Conservation (phyloP, 2,888 invertebrate genomes). For the Alitta virens region DNA sequence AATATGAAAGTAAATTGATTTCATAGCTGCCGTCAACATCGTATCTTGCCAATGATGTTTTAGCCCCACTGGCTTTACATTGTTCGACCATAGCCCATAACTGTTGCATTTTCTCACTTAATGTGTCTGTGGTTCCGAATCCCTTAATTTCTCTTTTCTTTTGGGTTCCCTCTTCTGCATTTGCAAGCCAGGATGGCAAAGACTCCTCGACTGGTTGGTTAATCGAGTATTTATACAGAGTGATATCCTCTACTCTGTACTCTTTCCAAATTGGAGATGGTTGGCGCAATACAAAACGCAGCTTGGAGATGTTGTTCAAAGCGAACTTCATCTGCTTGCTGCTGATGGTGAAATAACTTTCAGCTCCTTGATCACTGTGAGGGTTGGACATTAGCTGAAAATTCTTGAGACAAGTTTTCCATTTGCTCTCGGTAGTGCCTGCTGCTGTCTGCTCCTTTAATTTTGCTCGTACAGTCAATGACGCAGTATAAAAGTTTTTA, state of each 20-base stretch:
- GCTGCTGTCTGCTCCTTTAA: neutral
- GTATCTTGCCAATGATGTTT: neutral
- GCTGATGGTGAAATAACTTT: slow-evolving; percentile 43
- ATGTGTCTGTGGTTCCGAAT: neutral
- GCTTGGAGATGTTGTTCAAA: slow-evolving; percentile 37
- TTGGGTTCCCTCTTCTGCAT: too few relatives aligned
- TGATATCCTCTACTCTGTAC: slow-evolving; percentile 48
- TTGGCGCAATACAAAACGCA: slow-evolving; percentile 50
- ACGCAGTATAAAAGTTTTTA: neutral
- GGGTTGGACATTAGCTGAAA: slow-evolving; percentile 49
- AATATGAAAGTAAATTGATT: neutral
- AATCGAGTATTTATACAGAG: slow-evolving; percentile 10
- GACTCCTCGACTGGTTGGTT: too few relatives aligned
- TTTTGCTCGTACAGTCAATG: neutral
- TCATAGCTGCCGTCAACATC: neutral
- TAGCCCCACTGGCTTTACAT: neutral
- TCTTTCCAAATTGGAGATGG: slow-evolving; percentile 55
- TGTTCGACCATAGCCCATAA: neutral
- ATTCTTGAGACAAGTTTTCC: slow-evolving; percentile 42
- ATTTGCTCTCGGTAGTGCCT: slow-evolving; percentile 34
- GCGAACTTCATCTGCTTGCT: slow-evolving; percentile 45
- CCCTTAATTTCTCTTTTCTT: neutral
- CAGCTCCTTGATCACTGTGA: slow-evolving; percentile 47
- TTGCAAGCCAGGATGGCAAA: too few relatives aligned
- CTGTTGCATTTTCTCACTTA: neutral